A percentile compares a stretch with the other conserved stretches of the same genome.
Conservation (phyloP, 2,113 vertebrate genomes). For the Capricornis sumatraensis region DNA sequence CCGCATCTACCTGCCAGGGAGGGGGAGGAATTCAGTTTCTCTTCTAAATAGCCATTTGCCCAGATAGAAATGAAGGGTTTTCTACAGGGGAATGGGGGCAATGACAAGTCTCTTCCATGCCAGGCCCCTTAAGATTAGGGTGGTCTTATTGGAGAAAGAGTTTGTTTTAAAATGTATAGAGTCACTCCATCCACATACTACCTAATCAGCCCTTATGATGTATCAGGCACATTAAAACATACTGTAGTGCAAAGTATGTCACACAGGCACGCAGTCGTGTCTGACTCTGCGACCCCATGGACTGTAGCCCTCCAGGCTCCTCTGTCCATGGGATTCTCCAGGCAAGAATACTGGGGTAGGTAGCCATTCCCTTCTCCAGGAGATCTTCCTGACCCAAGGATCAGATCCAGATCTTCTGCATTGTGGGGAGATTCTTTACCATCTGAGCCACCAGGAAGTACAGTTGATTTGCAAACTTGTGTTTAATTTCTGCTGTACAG, state of each 20-base stretch:
- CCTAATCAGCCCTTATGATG: not conserved
- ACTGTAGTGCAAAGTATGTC: not conserved
- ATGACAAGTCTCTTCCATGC: too few relatives aligned
- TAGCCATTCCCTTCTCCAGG: not conserved
- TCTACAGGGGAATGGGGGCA: not conserved
- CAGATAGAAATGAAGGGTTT: not conserved
- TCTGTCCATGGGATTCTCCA: not conserved
- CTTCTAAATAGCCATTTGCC: not conserved
- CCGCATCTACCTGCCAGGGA: not conserved
- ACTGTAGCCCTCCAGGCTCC: not conserved
- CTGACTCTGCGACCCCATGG: not conserved
- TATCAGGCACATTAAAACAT: not conserved
- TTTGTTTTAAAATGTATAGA: not conserved
- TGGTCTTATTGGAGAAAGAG: not conserved
- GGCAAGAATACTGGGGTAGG: not conserved
- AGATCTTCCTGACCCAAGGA: not conserved
- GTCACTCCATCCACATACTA: not conserved
- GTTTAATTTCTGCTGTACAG: not conserved
- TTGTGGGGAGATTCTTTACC: not conserved
- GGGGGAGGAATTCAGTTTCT: not conserved
- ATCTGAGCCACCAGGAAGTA: not conserved
- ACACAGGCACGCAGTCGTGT: not conserved
- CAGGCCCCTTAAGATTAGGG: not conserved
- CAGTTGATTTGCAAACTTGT: not conserved
- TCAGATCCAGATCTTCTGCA: not conserved